Evolutionary conservation across 1,140 invertebrate species (phyloP).

Genomic region (Pissodes strobi): DNA sequence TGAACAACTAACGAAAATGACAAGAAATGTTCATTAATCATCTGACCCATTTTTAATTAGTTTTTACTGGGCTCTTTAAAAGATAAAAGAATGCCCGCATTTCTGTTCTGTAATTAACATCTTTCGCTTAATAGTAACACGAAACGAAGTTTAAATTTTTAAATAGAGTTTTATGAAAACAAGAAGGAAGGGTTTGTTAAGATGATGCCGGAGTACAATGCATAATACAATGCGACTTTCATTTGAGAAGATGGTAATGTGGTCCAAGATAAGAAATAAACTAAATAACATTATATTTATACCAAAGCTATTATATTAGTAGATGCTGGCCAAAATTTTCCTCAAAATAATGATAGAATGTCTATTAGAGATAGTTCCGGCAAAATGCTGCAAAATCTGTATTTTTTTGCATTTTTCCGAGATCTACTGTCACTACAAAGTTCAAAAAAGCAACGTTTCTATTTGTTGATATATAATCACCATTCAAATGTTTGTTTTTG

Average conservation of each 20-base stretch:
- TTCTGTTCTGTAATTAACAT: slow-evolving; percentile 8
- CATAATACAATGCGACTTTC: slow-evolving; percentile 4
- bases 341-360: too few relatives aligned
- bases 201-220: neutral
- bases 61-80: neutral
- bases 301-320: too few relatives aligned
- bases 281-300: too few relatives aligned
- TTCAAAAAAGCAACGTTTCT: too few relatives aligned
- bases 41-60: slow-evolving; percentile 1
- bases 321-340: too few relatives aligned
- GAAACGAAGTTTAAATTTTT: slow-evolving; percentile 12
- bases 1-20: neutral
- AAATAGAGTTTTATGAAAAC: slow-evolving; percentile 7
- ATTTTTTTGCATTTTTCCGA: too few relatives aligned
- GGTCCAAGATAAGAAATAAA: neutral
- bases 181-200: neutral
- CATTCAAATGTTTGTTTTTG: too few relatives aligned
- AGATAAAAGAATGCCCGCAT: slow-evolving; percentile 12
- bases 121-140: slow-evolving; percentile 8
- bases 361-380: too few relatives aligned
- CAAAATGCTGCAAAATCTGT: too few relatives aligned
- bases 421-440: too few relatives aligned
- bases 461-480: too few relatives aligned
- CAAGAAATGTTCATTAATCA: slow-evolving; percentile 3
- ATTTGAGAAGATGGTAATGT: neutral